Conservation (phyloP, 2,888 invertebrate species). For the Spisula subtruncata region DNA sequence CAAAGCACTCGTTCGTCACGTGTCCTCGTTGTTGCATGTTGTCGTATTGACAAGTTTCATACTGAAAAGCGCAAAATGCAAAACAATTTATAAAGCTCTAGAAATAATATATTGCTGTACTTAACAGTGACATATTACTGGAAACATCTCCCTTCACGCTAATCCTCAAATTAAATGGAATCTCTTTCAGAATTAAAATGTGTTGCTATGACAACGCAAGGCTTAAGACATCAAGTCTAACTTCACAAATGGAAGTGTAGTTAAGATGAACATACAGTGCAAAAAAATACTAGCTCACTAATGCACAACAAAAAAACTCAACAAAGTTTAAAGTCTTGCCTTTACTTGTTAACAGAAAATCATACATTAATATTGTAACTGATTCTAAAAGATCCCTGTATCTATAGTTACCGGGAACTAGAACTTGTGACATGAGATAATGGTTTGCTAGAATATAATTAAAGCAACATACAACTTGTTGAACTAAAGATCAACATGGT, state of each 20-base stretch:
- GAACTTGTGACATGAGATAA: not conserved
- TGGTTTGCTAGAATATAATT: constrained; percentile 18
- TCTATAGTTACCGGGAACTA: not conserved
- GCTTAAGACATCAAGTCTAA: constrained; percentile 31
- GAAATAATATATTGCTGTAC: constrained; percentile 10
- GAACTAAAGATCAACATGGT: not conserved
- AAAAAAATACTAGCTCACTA: not conserved
- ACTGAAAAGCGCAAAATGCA: constrained; percentile 24
- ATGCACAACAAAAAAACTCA: constrained; percentile 1
- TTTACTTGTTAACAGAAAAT: not conserved
- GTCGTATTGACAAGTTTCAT: not conserved
- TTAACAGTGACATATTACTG: constrained; percentile 14
- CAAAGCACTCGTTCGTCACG: no score
- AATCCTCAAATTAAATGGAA: constrained; percentile 29
- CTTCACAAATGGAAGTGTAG: constrained; percentile 12
- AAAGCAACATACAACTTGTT: not conserved
- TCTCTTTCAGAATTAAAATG: constrained; percentile 32
- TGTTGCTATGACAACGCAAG: constrained; percentile 10
- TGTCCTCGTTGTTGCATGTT: no score
- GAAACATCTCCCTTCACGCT: not conserved
- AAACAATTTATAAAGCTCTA: constrained; percentile 30
- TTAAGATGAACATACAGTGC: constrained; percentile 1
- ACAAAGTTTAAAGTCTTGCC: not conserved
- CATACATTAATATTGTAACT: constrained; percentile 10
- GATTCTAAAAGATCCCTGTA: not conserved